Base-by-base conservation (phyloP, 2,113 vertebrate genomes). In the Leptocoma aspasia region DNA sequence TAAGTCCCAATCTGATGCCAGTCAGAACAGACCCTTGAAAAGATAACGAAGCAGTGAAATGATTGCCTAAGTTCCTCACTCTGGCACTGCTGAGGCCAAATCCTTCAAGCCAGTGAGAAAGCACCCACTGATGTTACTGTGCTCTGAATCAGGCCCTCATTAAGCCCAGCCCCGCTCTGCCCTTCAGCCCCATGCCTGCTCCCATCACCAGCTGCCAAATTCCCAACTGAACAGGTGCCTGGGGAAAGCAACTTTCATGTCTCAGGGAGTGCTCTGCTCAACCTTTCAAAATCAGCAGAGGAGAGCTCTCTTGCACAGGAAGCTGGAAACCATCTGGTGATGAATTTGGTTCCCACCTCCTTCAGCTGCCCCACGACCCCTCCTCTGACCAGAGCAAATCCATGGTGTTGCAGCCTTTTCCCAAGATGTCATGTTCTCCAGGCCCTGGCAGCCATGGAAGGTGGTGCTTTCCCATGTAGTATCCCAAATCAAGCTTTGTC, bases 271-370 rank as follows among this genome's bases (percentile, higher is more conserved):
- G 50, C 63, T 60, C 60, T 78, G 49, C 41, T 88, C 72, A 15
- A 13, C 13, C 82, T 61, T 61, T 49, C 70, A 65, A 6, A 0
- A 0, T 28, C 5, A 1, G n/a, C 7, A 1, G 20, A 79, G 59
- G 31, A 95, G 66, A 84, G 13, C 27, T 73, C 54, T 61, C 59
- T 73, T 23, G 42, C 59, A 45, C 30, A 57, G 0, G 0, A 2
- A 37, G 57, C 37, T 19, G 6, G 79, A 90, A 94, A 85, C 42
- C 65, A 60, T 49, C 64, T 37, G 30, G 59, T 0, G 2, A 81
- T 5, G 30, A 73, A 70, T 59, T 83, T 35, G 71, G 53, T 26
- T 57, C 53, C 33, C n/a, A 50, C 23, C 26, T 71, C 81, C 31
- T 70, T 64, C 18, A 68, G 37, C 61, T 44, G 13, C 42, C 52